Evolutionary conservation across 2,888 invertebrate genomes (phyloP).

Genomic region (Halictus quadricinctus): DNA sequence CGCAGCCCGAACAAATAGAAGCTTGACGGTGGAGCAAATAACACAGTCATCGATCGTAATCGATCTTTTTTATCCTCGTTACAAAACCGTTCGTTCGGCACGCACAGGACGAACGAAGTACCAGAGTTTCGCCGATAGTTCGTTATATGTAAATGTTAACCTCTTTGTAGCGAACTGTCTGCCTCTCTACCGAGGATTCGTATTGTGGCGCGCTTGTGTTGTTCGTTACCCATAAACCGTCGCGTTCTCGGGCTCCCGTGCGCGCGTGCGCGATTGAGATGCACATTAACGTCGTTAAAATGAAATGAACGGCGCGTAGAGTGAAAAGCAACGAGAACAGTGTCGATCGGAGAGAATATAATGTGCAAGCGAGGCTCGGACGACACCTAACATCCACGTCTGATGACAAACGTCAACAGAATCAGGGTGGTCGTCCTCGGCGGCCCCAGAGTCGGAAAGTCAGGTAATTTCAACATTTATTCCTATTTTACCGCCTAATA

Average conservation of each 20-base stretch:
- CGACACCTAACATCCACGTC: conserved; percentile 73
- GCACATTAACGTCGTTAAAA: conserved; percentile 29
- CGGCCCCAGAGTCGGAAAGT: conserved; percentile 90
- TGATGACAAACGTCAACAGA: conserved; percentile 91
- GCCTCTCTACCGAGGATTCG: not conserved
- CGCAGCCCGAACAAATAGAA: conserved; percentile 33
- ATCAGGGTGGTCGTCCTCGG: conserved; percentile 92
- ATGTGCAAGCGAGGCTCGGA: conserved; percentile 65
- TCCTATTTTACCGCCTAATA: too few species aligned
- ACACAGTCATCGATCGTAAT: conserved; percentile 2
- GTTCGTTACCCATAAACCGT: conserved; percentile 21
- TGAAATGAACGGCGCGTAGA: conserved; percentile 19
- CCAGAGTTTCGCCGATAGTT: not conserved
- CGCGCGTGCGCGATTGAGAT: conserved; percentile 39
- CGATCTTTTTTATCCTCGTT: conserved; percentile 3
- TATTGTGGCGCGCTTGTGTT: conserved; percentile 18
- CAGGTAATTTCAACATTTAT: conserved; percentile 85
- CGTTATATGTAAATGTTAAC: not conserved
- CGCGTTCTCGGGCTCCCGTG: conserved; percentile 19
- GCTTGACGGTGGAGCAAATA: not conserved
- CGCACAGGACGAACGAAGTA: not conserved
- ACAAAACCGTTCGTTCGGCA: not conserved
- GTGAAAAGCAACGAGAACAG: conserved; percentile 58
- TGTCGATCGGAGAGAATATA: conserved; percentile 48
- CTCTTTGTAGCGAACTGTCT: not conserved